These are phyloP conservation scores for Brachionus paranguensis DNA, from an alignment of 1,140 invertebrate species.

Conservation along the genomic window DNA sequence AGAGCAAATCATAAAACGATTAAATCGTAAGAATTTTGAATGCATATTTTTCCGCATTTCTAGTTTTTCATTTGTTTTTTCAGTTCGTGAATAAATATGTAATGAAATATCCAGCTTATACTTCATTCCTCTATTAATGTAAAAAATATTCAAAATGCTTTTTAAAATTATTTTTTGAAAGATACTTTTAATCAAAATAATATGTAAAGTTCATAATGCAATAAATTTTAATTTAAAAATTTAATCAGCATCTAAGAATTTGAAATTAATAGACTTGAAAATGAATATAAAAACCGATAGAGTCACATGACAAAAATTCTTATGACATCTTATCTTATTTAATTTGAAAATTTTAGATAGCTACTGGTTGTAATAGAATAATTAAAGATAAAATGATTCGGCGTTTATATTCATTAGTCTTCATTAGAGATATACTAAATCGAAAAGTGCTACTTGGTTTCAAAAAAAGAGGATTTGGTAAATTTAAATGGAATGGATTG, in stretches of 20 bases:
- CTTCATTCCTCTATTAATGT: no score
- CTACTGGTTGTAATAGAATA: background rate
- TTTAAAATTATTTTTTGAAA: background rate
- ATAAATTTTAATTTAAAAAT: background rate
- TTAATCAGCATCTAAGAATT: background rate
- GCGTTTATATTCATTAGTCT: conserved; percentile 60
- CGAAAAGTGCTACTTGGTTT: conserved; percentile 63
- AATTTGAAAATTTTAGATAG: background rate
- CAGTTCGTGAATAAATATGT: no score
- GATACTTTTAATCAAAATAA: background rate
- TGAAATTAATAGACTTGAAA: background rate
- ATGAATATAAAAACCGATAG: background rate
- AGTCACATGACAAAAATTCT: conserved; percentile 16
- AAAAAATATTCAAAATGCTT: no score
- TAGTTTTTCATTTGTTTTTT: no score
- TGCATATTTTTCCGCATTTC: no score
- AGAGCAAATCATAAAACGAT: no score
- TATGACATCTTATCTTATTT: conserved; percentile 8
- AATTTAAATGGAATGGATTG: conserved; percentile 71
- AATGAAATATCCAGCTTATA: no score
- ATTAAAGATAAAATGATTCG: conserved; percentile 16
- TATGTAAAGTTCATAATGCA: background rate
- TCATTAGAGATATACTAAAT: conserved; percentile 57
- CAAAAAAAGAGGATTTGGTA: conserved; percentile 69
- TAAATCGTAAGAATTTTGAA: no score